Evolutionary conservation across 1,140 invertebrate genomes (phyloP).

Genomic region (Delia radicum): DNA sequence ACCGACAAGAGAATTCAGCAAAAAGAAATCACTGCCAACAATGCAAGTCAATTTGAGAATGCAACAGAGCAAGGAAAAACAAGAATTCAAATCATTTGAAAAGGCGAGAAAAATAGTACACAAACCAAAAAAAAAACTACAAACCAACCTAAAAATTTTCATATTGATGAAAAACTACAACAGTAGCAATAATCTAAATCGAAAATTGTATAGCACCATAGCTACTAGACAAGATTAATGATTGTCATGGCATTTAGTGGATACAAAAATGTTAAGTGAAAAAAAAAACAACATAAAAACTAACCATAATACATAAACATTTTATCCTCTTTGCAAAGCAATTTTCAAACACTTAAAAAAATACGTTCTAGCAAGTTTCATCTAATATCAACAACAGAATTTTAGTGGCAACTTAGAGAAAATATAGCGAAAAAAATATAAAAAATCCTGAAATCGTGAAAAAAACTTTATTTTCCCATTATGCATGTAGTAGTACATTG

Average conservation of each 20-base stretch:
- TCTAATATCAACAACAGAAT: neutral
- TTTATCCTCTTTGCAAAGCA: neutral
- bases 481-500: no score
- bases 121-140: neutral
- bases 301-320: neutral
- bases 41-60: neutral
- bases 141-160: neutral
- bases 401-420: neutral
- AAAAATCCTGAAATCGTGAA: neutral
- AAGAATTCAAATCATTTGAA: neutral
- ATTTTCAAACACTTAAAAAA: neutral
- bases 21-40: neutral
- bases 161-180: neutral
- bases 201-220: neutral
- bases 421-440: neutral
- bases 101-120: neutral
- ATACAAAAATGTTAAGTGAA: neutral
- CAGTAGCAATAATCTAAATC: neutral
- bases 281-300: neutral
- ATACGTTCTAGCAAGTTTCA: neutral
- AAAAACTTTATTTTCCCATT: no score
- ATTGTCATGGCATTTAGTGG: slow-evolving; percentile 3
- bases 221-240: slow-evolving; percentile 1
- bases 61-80: neutral
- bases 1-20: neutral